A percentile compares a stretch with the other conserved stretches of the same genome.
Conservation (phyloP, 2,113 vertebrate genomes). For the Amphiprion ocellaris region DNA sequence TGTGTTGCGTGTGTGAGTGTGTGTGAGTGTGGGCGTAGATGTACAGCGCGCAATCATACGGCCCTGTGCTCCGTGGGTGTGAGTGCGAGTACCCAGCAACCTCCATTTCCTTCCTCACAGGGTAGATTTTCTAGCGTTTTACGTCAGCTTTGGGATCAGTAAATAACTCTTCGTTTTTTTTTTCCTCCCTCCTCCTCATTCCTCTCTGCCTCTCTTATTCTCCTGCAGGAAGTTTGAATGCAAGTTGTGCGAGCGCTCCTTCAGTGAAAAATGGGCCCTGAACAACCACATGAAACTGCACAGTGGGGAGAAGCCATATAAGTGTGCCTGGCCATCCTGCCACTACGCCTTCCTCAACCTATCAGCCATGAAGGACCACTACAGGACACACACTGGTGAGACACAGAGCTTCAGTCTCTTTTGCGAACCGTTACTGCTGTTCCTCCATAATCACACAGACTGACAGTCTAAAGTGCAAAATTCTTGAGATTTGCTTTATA, state of each 20-base stretch:
- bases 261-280: constrained; percentile 98
- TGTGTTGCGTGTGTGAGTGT: constrained; percentile 53
- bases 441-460: constrained; percentile 39
- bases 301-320: constrained; percentile 96
- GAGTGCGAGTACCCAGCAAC: constrained; percentile 55
- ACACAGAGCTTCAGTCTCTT: constrained; percentile 22
- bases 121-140: constrained; percentile 72
- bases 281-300: constrained; percentile 99
- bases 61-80: constrained; percentile 47
- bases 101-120: constrained; percentile 72
- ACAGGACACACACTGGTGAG: constrained; percentile 97
- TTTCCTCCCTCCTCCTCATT: constrained; percentile 6
- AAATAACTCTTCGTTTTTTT: constrained; percentile 71
- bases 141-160: constrained; percentile 69
- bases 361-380: constrained; percentile 98
- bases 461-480: constrained; percentile 42
- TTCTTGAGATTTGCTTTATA: constrained; percentile 20
- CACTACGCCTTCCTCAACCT: constrained; percentile 98
- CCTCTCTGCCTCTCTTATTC: constrained; percentile 50
- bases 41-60: constrained; percentile 64
- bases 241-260: constrained; percentile 94
- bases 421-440: constrained; percentile 4
- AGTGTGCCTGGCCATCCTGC: constrained; percentile 96
- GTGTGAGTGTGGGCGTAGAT: constrained; percentile 54
- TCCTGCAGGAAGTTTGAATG: constrained; percentile 94